phyloP scores from a whole-genome alignment of 2,797 vertebrate genomes.

The Scolopax rusticola region DNA sequence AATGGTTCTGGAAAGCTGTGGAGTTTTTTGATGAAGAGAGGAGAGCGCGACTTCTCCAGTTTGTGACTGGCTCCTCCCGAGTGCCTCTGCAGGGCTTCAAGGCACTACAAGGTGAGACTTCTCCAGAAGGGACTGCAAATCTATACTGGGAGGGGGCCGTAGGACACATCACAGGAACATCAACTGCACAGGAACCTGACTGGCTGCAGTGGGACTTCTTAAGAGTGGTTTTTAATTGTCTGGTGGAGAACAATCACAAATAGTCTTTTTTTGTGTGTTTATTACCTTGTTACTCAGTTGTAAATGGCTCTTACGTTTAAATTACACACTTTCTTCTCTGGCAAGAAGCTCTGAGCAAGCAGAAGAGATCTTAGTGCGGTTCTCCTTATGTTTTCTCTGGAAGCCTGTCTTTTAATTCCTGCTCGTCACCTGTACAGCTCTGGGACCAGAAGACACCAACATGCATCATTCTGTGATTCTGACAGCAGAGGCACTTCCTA shows the following conservation, averaged over 20 bases:
- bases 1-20: slow-evolving; percentile 99
- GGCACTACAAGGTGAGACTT: slow-evolving; percentile 91
- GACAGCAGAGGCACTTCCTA: neutral
- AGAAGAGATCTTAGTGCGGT: neutral
- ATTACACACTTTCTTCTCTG: neutral
- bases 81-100: slow-evolving; percentile 99
- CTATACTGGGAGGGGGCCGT: neutral
- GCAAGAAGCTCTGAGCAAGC: neutral
- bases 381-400: neutral
- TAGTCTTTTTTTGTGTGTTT: neutral
- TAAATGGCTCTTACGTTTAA: neutral
- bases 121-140: too few relatives aligned
- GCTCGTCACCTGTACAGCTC: neutral
- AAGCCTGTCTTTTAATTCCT: neutral
- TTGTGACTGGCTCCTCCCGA: slow-evolving; percentile 95
- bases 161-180: neutral
- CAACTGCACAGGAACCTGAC: neutral
- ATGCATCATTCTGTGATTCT: neutral
- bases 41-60: slow-evolving; percentile 93
- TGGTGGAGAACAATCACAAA: neutral
- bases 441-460: neutral
- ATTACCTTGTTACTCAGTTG: neutral
- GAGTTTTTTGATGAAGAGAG: slow-evolving; percentile 97
- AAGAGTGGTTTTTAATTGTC: neutral
- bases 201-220: rapidly evolving